Evolutionary conservation across 2,113 vertebrate species (phyloP), one percentile per base, ranked within the genome.

Genomic region (Aythya baeri): DNA sequence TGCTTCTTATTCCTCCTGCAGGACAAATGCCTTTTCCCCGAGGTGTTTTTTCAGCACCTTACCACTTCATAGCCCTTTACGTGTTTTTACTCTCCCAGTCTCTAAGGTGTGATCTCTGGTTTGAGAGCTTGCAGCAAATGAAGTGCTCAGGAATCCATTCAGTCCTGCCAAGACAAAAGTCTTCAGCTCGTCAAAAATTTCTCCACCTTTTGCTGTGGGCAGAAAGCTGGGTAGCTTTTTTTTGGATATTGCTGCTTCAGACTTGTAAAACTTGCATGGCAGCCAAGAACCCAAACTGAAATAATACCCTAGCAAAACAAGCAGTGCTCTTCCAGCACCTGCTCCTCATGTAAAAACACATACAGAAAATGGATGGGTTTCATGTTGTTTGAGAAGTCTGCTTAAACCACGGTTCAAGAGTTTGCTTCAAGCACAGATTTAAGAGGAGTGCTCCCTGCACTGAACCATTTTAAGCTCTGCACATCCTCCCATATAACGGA

Each of bases 71-170:
- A 92, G 31, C 76, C 50, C 59, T 36, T 27, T 70, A 66, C 68
- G 62, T 88, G 73, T 77, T 95, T 96, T 83, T 80, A 83, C 16
- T 91, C 83, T 88, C 50, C 36, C 68, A 43, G 1, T 58, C 83
- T 83, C 73, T 44, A 14, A 86, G 73, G 31, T 67, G 89, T 81
- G 89, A 84, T 86, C 77, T 81, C 68, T 66, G 70, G 65, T 41
- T 71, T 74, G 70, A 91, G 91, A 86, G 68, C 59, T 77, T 76
- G 72, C 68, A 91, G 62, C 86, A 58, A 90, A 44, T 83, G 93
- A 95, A 65, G 80, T 94, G 73, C 89, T 96, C 94, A 80, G 93
- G 93, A 96, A 94, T 96, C 80, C 55, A 7, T 34, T 12, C 71
- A 86, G 89, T 83, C 68, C 89, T 93, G 94, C 91, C 91, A 92